phyloP scores from a whole-genome alignment of 2,797 vertebrate genomes.

The Liasis olivaceus region DNA sequence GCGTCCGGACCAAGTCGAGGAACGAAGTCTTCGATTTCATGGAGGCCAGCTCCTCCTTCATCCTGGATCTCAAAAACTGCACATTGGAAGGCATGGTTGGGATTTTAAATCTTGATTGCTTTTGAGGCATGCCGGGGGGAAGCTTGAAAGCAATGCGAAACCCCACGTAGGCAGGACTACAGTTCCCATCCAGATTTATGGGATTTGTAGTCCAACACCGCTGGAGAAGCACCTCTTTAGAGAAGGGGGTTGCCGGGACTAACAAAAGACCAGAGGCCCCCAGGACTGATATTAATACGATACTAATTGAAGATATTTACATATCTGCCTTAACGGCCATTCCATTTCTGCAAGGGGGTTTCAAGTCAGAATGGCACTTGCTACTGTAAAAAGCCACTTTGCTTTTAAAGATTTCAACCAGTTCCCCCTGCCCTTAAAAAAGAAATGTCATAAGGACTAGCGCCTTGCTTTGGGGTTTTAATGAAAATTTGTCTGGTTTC shows the following conservation, averaged over 20 bases:
- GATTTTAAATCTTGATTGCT: neutral
- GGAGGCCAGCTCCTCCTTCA: neutral
- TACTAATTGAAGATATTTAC: neutral
- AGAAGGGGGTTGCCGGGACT: too few species aligned
- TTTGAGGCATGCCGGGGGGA: too few species aligned
- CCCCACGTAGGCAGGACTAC: too few species aligned
- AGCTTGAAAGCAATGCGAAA: too few species aligned
- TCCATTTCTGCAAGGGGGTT: too few species aligned
- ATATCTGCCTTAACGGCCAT: neutral
- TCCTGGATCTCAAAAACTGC: slow-evolving; percentile 45
- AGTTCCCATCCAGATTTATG: too few species aligned
- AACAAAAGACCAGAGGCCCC: too few species aligned
- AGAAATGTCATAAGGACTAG: neutral
- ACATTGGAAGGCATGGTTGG: neutral
- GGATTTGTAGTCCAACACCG: too few species aligned
- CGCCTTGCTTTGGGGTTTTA: neutral
- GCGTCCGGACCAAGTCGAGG: slow-evolving; percentile 24
- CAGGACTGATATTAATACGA: neutral
- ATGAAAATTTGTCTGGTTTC: neutral
- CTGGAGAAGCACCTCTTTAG: too few species aligned
- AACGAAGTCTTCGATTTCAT: fast-evolving
- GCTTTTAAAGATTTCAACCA: neutral
- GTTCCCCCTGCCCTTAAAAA: neutral
- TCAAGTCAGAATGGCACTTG: too few species aligned
- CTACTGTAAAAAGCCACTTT: too few species aligned